A percentile compares a stretch with the other conserved stretches of the same genome.
phyloP scores from a whole-genome alignment of 2,113 vertebrate species.

The Nannospalax galili region DNA sequence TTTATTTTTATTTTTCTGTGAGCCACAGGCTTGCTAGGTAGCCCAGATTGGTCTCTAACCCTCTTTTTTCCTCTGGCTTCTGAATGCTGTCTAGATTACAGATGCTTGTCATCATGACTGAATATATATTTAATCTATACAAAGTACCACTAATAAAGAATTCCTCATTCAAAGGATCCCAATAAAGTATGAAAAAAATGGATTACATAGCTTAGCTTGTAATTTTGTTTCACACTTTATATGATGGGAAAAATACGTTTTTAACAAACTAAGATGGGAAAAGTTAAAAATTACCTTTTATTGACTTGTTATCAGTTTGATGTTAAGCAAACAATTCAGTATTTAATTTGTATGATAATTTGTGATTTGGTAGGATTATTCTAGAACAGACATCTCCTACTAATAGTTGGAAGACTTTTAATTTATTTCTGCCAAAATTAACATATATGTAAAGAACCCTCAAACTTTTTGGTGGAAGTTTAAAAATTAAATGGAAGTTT shows the following conservation, averaged over 20 bases:
- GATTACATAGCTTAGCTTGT: not conserved
- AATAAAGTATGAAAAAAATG: not conserved
- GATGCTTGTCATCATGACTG: not conserved
- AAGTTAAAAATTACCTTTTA: constrained; percentile 46
- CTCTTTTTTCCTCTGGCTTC: not conserved
- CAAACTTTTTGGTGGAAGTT: not conserved
- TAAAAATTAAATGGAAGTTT: constrained; percentile 20
- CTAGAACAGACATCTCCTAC: not conserved
- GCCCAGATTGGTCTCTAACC: not conserved
- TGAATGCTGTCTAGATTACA: not conserved
- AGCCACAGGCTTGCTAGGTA: not conserved
- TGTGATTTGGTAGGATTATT: not conserved
- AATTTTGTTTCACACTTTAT: not conserved
- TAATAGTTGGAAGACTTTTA: not conserved
- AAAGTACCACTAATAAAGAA: not conserved
- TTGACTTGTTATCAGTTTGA: not conserved
- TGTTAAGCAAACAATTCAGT: constrained; percentile 16
- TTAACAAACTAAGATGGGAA: not conserved
- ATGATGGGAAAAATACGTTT: not conserved
- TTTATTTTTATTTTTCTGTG: not conserved
- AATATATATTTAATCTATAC: not conserved
- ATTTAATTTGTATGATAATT: constrained; percentile 15
- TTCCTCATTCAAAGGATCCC: not conserved
- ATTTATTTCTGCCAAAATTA: constrained; percentile 50
- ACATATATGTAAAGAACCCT: not conserved